Percentiles rank a stretch among this genome's conserved stretches.
These are phyloP conservation scores for Dipus sagitta DNA, from an alignment of 2,797 vertebrate genomes.

Conservation along the genomic window DNA sequence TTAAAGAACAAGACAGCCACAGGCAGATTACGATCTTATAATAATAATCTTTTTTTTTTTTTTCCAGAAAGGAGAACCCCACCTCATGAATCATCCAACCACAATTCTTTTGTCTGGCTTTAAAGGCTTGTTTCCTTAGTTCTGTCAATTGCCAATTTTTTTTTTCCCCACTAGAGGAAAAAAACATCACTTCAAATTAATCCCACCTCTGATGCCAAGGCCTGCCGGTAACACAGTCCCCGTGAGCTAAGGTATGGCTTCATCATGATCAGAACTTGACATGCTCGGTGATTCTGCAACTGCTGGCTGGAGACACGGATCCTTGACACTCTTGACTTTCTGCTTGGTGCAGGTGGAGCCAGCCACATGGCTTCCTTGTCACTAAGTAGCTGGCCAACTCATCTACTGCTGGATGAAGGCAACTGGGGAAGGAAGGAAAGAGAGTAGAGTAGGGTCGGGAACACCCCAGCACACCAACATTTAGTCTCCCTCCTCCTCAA, in stretches of 20 bases:
- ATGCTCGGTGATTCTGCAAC: background rate
- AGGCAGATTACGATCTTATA: slow-evolving; percentile 72
- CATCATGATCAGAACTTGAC: background rate
- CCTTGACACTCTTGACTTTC: background rate
- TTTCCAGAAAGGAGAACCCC: slow-evolving; percentile 64
- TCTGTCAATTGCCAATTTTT: slow-evolving; percentile 50
- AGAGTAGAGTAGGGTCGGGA: background rate
- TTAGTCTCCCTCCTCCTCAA: background rate
- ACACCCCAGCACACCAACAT: background rate
- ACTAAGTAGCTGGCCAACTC: background rate
- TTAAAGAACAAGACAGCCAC: slow-evolving; percentile 70
- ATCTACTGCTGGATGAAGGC: background rate
- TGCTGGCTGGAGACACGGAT: background rate
- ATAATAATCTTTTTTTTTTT: slow-evolving; percentile 47
- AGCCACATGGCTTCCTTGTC: background rate
- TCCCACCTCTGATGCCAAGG: background rate
- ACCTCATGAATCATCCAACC: slow-evolving; percentile 79
- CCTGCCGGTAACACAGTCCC: background rate
- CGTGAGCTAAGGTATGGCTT: background rate
- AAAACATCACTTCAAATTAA: slow-evolving; percentile 55
- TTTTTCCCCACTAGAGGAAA: background rate
- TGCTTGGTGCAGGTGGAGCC: background rate
- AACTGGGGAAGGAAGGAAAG: background rate
- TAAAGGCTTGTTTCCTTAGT: slow-evolving; percentile 67
- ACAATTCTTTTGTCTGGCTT: slow-evolving; percentile 71